Conservation (phyloP, 2,888 invertebrate genomes). For the Polyommatus iphigenia region DNA sequence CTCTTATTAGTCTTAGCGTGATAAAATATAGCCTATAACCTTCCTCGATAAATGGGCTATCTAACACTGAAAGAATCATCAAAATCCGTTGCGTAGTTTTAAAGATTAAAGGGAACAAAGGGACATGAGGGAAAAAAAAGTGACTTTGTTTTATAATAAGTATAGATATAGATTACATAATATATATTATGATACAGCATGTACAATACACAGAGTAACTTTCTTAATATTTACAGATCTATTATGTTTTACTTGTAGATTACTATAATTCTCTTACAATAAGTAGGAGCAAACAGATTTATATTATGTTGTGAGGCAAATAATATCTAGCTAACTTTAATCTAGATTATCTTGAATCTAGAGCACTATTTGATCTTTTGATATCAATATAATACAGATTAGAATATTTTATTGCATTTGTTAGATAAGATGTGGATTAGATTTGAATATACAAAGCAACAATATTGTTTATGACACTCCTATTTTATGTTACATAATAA, state of each 20-base stretch:
- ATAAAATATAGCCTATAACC: no score
- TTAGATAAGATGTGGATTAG: background rate
- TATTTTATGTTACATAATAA: background rate
- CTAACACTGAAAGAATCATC: no score
- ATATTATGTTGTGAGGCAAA: background rate
- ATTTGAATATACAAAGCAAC: background rate
- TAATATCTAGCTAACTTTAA: background rate
- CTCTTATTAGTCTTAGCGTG: no score
- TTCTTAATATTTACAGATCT: background rate
- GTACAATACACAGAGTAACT: background rate
- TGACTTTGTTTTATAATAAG: no score
- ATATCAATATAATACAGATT: background rate
- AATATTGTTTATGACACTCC: background rate
- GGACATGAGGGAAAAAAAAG: no score
- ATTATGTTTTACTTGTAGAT: background rate
- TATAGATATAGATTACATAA: no score
- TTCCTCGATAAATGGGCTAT: no score
- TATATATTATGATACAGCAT: no score
- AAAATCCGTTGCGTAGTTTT: no score
- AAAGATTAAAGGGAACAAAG: no score
- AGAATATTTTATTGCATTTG: background rate
- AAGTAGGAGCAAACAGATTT: background rate
- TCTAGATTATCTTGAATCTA: background rate
- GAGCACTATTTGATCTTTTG: background rate
- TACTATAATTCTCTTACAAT: background rate